Conservation (phyloP, 2,888 invertebrate species). For the Heliconius hortense region DNA sequence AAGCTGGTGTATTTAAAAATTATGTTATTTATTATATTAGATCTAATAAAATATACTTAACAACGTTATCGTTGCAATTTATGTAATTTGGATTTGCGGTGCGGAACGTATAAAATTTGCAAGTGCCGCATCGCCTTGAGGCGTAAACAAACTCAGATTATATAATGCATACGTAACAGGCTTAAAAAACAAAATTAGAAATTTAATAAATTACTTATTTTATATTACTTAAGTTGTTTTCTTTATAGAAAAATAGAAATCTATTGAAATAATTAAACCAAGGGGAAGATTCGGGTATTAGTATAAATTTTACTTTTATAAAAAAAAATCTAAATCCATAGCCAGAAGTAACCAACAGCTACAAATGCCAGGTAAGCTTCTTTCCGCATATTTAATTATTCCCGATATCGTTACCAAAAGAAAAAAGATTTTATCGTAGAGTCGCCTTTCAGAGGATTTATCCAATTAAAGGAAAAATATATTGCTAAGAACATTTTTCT, state of each 20-base stretch:
- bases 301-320: not conserved
- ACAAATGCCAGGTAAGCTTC: slow-evolving; percentile 55
- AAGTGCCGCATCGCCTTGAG: slow-evolving; percentile 26
- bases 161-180: slow-evolving; percentile 13
- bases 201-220: too few relatives aligned
- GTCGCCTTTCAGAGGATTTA: slow-evolving; percentile 69
- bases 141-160: slow-evolving; percentile 25
- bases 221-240: not conserved
- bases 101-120: slow-evolving; percentile 22
- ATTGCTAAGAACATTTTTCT: slow-evolving; percentile 9
- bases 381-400: slow-evolving; percentile 63
- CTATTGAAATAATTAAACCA: not conserved
- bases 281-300: not conserved
- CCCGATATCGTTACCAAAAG: slow-evolving; percentile 53
- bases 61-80: slow-evolving; percentile 23
- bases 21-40: slow-evolving; percentile 2
- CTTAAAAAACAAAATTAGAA: slow-evolving; percentile 1
- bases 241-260: not conserved
- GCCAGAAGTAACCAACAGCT: slow-evolving; percentile 20
- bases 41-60: slow-evolving; percentile 13
- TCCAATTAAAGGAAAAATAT: slow-evolving; percentile 61
- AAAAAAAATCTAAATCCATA: not conserved
- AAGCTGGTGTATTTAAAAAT: not conserved
- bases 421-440: slow-evolving; percentile 62
- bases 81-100: slow-evolving; percentile 26